A percentile compares a stretch with the other conserved stretches of the same genome.
These are phyloP conservation scores for Artibeus jamaicensis DNA, from an alignment of 2,797 vertebrate species.

Conservation along the genomic window DNA sequence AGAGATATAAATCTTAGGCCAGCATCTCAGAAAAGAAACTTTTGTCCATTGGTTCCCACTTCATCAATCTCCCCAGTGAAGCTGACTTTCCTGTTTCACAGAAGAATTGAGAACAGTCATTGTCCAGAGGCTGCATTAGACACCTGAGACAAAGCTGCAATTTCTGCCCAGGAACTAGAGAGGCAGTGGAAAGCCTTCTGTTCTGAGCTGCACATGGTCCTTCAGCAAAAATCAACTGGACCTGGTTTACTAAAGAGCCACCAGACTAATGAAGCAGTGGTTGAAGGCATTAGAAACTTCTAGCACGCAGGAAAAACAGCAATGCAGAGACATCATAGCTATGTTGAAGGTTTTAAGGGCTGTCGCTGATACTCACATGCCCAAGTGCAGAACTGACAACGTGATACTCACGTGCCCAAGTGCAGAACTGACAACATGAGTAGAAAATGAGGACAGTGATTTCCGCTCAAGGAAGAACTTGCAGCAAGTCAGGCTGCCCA, in stretches of 20 bases:
- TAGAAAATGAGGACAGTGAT: neutral
- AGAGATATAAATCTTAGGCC: neutral
- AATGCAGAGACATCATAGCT: neutral
- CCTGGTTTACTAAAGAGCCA: neutral
- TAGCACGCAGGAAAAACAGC: neutral
- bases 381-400: neutral
- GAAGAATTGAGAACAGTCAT: neutral
- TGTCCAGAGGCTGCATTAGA: neutral
- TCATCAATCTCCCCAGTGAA: neutral
- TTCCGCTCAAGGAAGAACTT: neutral
- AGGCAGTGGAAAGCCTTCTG: neutral
- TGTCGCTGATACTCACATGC: neutral
- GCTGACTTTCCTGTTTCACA: neutral
- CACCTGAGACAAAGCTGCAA: neutral
- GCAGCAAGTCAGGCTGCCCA: neutral
- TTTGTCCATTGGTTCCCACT: neutral
- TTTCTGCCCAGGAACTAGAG: neutral
- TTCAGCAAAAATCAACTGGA: neutral
- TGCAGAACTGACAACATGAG: neutral
- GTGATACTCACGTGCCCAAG: neutral
- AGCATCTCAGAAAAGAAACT: neutral
- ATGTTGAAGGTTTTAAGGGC: neutral
- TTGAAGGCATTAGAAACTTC: neutral
- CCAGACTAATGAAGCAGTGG: neutral
- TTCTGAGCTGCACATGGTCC: neutral